Conservation (phyloP, 1,140 invertebrate genomes). For the Pseudomyrmex sp. region DNA sequence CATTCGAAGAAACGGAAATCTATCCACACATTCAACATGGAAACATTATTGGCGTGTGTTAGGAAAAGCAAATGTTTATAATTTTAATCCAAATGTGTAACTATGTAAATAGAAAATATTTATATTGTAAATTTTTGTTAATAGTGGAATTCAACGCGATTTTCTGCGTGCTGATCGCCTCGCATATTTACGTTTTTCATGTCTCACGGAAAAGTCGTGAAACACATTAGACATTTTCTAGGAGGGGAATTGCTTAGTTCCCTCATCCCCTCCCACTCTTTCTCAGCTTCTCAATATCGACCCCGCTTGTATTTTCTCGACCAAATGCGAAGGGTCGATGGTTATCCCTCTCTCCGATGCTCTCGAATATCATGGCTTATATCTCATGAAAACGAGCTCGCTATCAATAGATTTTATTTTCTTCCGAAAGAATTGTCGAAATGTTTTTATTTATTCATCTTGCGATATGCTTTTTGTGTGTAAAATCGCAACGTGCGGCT, state of each 20-base stretch:
- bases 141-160: background rate
- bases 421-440: conserved; percentile 24
- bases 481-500: background rate
- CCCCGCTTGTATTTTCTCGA: conserved; percentile 73
- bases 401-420: conserved; percentile 69
- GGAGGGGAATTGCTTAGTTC: conserved; percentile 55
- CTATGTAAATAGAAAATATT: background rate
- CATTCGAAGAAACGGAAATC: too few species aligned
- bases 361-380: conserved; percentile 71
- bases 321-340: conserved; percentile 71
- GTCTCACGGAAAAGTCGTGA: conserved; percentile 66
- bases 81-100: background rate
- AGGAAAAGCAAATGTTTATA: background rate
- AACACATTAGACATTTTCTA: conserved; percentile 63
- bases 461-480: background rate
- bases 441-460: conserved; percentile 51
- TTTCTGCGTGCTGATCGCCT: background rate
- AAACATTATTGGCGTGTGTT: too few species aligned
- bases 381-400: conserved; percentile 56
- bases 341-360: conserved; percentile 50
- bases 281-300: conserved; percentile 71
- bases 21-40: too few species aligned
- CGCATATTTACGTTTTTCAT: conserved; percentile 45
- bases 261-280: conserved; percentile 63
- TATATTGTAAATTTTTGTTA: background rate